phyloP scores from a whole-genome alignment of 1,140 invertebrate genomes.

The Philotrypesis tridentata region DNA sequence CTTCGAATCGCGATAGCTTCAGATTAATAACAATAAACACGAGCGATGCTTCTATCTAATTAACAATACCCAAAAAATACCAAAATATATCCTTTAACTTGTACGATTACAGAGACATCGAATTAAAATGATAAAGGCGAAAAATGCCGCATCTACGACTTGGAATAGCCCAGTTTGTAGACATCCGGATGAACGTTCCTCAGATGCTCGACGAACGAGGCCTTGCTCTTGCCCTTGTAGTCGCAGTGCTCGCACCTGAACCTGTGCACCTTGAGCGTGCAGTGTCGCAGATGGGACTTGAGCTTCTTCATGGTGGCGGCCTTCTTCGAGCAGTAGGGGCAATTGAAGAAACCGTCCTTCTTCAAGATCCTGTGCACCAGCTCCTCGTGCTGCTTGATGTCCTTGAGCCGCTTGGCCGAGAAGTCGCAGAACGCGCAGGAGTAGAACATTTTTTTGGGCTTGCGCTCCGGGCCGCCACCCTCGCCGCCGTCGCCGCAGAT shows the following conservation, averaged over 20 bases:
- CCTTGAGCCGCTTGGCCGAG: neutral
- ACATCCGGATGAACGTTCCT: neutral
- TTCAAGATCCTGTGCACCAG: neutral
- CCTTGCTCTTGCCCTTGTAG: neutral
- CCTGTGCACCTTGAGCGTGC: neutral
- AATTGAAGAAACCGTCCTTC: neutral
- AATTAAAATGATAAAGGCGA: too few relatives aligned
- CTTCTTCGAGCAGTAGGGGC: conserved; percentile 13
- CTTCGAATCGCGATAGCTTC: too few relatives aligned
- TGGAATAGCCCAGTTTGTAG: neutral
- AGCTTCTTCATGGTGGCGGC: neutral
- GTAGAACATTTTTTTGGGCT: neutral
- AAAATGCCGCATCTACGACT: neutral
- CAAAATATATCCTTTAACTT: too few relatives aligned
- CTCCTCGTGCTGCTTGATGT: neutral
- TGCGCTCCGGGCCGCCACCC: too few relatives aligned
- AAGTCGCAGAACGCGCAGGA: neutral
- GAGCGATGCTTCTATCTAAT: too few relatives aligned
- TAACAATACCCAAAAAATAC: too few relatives aligned
- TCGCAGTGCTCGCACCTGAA: conserved; percentile 18
- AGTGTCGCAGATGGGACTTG: neutral
- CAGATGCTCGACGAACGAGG: neutral
- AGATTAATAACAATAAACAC: too few relatives aligned
- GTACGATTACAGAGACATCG: too few relatives aligned
- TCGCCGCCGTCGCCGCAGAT: neutral